Base-by-base conservation (phyloP, 2,113 vertebrate species). In the Nothocercus nigrocapillus region DNA sequence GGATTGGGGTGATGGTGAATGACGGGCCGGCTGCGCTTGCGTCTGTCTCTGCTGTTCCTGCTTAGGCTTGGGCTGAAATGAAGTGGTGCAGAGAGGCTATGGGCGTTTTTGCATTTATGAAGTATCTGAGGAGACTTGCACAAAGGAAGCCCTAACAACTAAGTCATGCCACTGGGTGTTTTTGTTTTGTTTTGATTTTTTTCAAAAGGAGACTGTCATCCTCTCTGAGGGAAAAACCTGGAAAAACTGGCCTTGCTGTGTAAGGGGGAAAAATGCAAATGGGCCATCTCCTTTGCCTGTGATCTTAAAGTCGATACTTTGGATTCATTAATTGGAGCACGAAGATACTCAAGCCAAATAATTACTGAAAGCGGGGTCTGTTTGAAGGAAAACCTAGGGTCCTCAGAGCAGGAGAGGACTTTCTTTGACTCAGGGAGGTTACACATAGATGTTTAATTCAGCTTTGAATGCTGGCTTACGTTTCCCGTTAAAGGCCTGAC, bases 111-210 rank as follows among this genome's bases (percentile, higher is more conserved):
- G 67, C 17, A 8, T 58, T 24, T 44, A 8, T 69, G 16, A 32
- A 66, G 17, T 27, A 20, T 22, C 22, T 72, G n/a, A 20, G 42
- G 70, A 69, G 22, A 20, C 20, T 16, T 9, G 2, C 32, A 14
- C 3, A 67, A 91, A 81, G n/a, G 3, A 13, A 93, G 70, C 19
- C 2, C 2, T 11, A 1, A 3, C 0, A 17, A 17, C 0, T 44
- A 10, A 32, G 8, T 3, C 6, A 8, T 2, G 1, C 4, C 49
- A 22, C 12, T 91, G 5, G 45, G 45, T 45, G 44, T 42, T 45
- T 45, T 45, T 15, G 17, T 47, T 47, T 47, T 19, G 17, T 47
- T 47, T 47, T 47, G 18, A 47, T 47, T 47, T 47, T 47, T 58
- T 67, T 70, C 22, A 24, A 9, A 54, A 76, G 42, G 15, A 27